Base-by-base conservation (phyloP, 2,797 vertebrate genomes). In the Nyctibius grandis region DNA sequence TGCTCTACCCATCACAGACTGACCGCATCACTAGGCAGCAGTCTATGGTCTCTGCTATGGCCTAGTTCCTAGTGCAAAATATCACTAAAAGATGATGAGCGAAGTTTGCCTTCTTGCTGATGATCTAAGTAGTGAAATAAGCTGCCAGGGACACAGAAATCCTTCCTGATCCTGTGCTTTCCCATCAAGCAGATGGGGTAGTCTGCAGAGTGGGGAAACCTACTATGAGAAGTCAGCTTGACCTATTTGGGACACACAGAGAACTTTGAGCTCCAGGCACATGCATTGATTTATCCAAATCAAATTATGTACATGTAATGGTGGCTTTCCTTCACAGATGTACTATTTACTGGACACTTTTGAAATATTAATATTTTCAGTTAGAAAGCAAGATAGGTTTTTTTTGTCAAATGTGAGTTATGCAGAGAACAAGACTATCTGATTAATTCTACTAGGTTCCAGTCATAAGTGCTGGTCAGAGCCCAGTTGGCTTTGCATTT, bases 401-500 rank as follows among this genome's bases (percentile, higher is more conserved):
- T 59, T 91, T 87, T 82, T 51, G 44, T 33, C 12, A 89, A 60
- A 15, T 44, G 20, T 54, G 28, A 80, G 18, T 69, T 93, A 64
- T 69, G 54, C 47, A 75, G 60, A 80, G 75, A 88, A 87, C 26
- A 92, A 74, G 53, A 60, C 45, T 69, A 75, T 78, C n/a, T 80
- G 25, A 94, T 74, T 85, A 89, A 93, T 92, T 77, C 54, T 77
- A 33, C 74, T 45, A 56, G 1, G 5, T 88, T 96, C 72, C 80
- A 80, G 57, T 65, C 45, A 45, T 42, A 94, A 92, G 42, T 2
- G 8, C 56, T 91, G 60, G 42, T 91, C 38, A 77, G 68, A 91
- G 73, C 72, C 86, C 90, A 91, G 15, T 4, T 91, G 94, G 68
- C 81, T 94, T 91, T 83, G 53, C 64, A 94, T 94, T 91, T 94